Percentiles rank a stretch among this genome's conserved stretches.
These are phyloP conservation scores for Rhagonycha lutea DNA, from an alignment of 2,888 invertebrate genomes.

Conservation along the genomic window DNA sequence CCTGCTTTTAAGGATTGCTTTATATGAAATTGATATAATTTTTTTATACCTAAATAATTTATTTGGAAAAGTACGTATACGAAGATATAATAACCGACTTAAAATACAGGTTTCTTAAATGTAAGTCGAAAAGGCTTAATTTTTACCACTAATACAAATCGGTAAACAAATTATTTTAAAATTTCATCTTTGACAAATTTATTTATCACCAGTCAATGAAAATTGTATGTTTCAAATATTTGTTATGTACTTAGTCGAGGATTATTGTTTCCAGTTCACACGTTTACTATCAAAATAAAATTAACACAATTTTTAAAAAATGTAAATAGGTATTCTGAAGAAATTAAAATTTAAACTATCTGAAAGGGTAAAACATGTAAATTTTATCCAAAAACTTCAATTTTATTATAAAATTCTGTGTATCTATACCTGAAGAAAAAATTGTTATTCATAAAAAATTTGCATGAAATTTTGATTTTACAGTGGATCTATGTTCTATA, in stretches of 20 bases:
- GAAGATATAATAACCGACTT: background rate
- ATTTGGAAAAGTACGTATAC: background rate
- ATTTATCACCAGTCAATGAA: background rate
- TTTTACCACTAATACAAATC: background rate
- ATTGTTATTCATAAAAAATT: background rate
- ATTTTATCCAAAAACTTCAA: background rate
- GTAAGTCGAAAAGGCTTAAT: background rate
- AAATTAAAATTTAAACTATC: background rate
- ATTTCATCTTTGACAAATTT: background rate
- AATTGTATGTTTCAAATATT: background rate
- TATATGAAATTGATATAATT: background rate
- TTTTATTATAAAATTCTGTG: background rate
- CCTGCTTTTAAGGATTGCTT: background rate
- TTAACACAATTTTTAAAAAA: background rate
- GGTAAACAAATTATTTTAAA: background rate
- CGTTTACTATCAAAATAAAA: background rate
- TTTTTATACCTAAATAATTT: background rate
- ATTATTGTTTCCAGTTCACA: background rate
- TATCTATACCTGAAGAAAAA: background rate
- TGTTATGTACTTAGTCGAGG: background rate
- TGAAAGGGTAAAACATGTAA: background rate
- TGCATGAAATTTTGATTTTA: constrained; percentile 13
- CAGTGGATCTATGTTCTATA: background rate
- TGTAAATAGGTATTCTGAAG: background rate
- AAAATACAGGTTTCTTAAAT: background rate